Evolutionary conservation across 2,113 vertebrate species (phyloP).

Genomic region (Macquaria australasica): DNA sequence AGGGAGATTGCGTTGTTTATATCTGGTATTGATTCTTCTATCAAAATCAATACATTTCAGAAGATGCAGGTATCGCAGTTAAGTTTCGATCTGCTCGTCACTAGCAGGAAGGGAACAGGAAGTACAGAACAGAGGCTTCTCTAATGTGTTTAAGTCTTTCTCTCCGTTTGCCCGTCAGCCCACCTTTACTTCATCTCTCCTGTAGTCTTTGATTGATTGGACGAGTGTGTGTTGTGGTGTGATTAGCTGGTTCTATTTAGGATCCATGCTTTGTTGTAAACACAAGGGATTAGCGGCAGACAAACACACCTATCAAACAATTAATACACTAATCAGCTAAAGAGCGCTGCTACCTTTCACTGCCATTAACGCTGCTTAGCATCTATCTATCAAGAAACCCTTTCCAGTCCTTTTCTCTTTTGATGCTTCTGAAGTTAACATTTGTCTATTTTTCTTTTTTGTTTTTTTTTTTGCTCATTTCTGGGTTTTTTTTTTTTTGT

Average conservation of each 20-base stretch:
- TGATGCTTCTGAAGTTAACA: background rate
- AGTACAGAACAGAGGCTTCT: background rate
- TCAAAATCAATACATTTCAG: background rate
- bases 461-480: background rate
- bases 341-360: conserved; percentile 55
- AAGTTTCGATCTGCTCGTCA: background rate
- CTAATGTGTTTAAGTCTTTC: background rate
- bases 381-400: conserved; percentile 25
- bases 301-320: conserved; percentile 79
- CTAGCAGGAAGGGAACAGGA: background rate
- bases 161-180: background rate
- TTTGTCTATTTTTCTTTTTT: background rate
- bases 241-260: conserved; percentile 76
- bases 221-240: conserved; percentile 56
- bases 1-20: background rate
- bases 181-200: conserved; percentile 31
- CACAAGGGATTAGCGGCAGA: conserved; percentile 72
- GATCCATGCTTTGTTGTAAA: conserved; percentile 71
- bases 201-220: conserved; percentile 65
- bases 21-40: background rate
- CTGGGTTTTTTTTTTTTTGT: too few relatives aligned
- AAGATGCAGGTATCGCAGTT: background rate
- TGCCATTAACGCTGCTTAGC: conserved; percentile 39
- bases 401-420: background rate
- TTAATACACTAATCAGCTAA: conserved; percentile 73